Conservation (phyloP, 2,797 vertebrate species). For the Ataeniobius toweri region DNA sequence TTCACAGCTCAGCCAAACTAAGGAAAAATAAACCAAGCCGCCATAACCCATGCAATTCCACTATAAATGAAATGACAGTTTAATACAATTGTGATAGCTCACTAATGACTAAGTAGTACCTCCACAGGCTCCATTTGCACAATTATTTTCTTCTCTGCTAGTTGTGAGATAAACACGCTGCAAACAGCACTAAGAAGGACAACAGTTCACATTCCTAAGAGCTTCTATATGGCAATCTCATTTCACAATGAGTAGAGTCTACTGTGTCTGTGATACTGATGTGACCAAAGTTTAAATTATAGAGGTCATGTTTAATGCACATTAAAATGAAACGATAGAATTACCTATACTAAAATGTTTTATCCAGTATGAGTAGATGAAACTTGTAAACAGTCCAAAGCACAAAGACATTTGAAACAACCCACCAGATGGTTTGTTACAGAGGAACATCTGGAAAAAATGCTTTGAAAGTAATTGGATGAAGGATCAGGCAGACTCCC, state of each 20-base stretch:
- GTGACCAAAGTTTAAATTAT: too few relatives aligned
- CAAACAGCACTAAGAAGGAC: not conserved
- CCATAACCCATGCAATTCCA: slow-evolving; percentile 10
- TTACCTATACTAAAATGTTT: too few relatives aligned
- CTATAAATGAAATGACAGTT: not conserved
- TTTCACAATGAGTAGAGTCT: too few relatives aligned
- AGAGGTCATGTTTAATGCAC: too few relatives aligned
- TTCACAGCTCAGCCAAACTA: slow-evolving; percentile 7
- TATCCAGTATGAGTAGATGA: too few relatives aligned
- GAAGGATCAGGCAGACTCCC: not conserved
- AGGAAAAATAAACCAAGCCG: not conserved
- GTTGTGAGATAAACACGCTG: not conserved
- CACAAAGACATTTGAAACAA: too few relatives aligned
- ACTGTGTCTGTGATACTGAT: too few relatives aligned
- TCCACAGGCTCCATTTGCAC: not conserved
- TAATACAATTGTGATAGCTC: not conserved
- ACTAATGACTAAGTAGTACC: not conserved
- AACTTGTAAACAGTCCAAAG: too few relatives aligned
- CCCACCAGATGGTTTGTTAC: not conserved
- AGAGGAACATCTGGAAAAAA: not conserved
- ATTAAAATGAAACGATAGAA: too few relatives aligned
- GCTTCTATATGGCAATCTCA: too few relatives aligned
- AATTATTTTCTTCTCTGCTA: not conserved
- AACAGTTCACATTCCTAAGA: not conserved
- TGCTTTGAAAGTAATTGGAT: not conserved